Base-by-base conservation (phyloP, 35 echinoderm and acorn worm species). In the Patiria miniata region DNA sequence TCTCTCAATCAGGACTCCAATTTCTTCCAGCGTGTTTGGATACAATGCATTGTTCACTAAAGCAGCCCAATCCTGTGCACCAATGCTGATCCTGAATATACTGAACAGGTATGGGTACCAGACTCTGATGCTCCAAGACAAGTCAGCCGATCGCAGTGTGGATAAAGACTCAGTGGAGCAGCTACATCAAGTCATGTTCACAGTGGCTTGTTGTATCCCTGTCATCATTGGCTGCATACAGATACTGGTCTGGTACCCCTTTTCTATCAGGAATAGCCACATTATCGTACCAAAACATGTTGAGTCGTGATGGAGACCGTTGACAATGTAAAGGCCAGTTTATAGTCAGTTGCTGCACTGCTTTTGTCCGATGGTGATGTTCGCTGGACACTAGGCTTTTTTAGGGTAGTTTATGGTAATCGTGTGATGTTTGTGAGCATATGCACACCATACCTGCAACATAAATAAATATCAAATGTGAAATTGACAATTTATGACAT, bases 21-120 rank as follows among this genome's bases (percentile, higher is more conserved):
- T 99, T 40, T 99, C 96, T 47, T 94, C 92, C 37, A 92, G 86
- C 61, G 92, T 99, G 22, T 99, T 94, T 86, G 96, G 96, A 14
- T 94, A 92, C 90, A 99, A 99, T 90, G 96, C 96, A 18, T 87
- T 99, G 8, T 99, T 99, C 76, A 94, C 96, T 37, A 99, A 99
- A 60, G 92, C 96, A 36, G 96, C 96, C 1, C 61, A 82, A 21
- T 99, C 96, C 1, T 40, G 94, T 21, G 92, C 96, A 8, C 96
- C 96, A 14, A 95, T 99, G 89, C 18, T 94, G 40, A 81, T 99
- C 0, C 82, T 99, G 0, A 86, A 76, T 19, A 58, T 94, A 8
- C 89, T 99, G 21, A 94, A 99, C 56, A 36, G 40, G 0, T 89
- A 94, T 59, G 78, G 89, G 12, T 99, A 99, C 58, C 54, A 92